Base-by-base conservation (phyloP, 2,797 vertebrate species). In the Cossypha niveicapilla region DNA sequence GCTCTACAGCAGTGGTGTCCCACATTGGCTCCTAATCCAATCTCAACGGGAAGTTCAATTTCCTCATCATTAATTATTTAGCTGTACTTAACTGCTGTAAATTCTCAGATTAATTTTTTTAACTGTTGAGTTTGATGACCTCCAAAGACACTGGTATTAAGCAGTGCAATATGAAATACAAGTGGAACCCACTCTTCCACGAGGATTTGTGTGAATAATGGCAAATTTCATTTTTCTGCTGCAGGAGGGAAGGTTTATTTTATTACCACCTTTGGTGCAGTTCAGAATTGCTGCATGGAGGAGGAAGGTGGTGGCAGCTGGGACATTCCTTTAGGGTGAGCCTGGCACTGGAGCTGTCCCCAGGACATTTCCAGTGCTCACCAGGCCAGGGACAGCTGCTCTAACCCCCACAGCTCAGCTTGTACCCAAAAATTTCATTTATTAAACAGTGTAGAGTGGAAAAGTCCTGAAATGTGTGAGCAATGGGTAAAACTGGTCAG, bases 11-110 rank as follows among this genome's bases (percentile, higher is more conserved):
- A 94, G 47, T 82, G 84, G 61, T 91, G 90, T 86, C 93, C 93
- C 93, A 93, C 90, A 72, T 10, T 83, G 94, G 88, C 27, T 95
- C 90, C 94, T 96, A 94, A 96, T 95, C 93, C 93, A 92, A 90
- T 92, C 95, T 96, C 93, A 78, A 90, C 1, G 92, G 94, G 94
- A 93, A 96, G 95, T 94, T 96, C 96, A 95, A 96, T 96, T 95
- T 96, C 88, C 87, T 89, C 94, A 66, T 95, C 94, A 92, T 96
- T 96, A 96, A 96, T 96, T 96, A 96, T 96, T 96, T 95, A 96
- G 74, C 93, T 94, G 92, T 96, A 90, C 85, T 96, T 96, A 96
- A 96, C 95, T 54, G 58, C 92, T 83, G 72, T 87, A 95, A 96
- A 95, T 95, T 94, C 88, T 95, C 91, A 95, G 90, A 77, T 94